A percentile compares a stretch with the other conserved stretches of the same genome.
phyloP scores from a whole-genome alignment of 2,888 invertebrate genomes.

The Cryptocephalus primarius region DNA sequence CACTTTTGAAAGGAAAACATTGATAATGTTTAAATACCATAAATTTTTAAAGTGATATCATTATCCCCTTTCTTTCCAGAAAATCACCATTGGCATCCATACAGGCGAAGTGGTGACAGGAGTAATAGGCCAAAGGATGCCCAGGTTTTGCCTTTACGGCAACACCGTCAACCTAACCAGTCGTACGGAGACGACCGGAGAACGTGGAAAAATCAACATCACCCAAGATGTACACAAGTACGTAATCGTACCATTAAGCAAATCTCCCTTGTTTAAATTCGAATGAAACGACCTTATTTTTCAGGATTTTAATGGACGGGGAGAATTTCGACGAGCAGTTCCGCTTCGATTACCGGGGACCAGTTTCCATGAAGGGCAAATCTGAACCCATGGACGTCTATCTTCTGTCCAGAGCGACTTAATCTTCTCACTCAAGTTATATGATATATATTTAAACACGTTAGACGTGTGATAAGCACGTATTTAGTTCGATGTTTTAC shows the following conservation, averaged over 20 bases:
- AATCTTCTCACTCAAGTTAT: too few species aligned
- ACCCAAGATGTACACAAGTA: constrained; percentile 87
- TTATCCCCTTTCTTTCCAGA: constrained; percentile 50
- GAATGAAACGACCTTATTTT: constrained; percentile 23
- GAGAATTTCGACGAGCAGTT: constrained; percentile 80
- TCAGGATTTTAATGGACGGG: constrained; percentile 65
- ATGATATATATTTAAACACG: too few species aligned
- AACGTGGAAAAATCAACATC: constrained; percentile 80
- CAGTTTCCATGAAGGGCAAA: constrained; percentile 87
- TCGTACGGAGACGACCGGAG: constrained; percentile 86
- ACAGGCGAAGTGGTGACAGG: constrained; percentile 92
- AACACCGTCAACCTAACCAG: constrained; percentile 91
- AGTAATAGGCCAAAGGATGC: constrained; percentile 90
- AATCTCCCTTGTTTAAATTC: not conserved
- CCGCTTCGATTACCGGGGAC: constrained; percentile 74
- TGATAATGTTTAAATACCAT: too few species aligned
- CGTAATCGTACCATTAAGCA: constrained; percentile 20
- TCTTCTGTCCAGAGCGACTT: constrained; percentile 54
- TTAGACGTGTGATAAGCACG: too few species aligned
- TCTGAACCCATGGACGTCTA: constrained; percentile 90
- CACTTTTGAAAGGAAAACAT: too few species aligned
- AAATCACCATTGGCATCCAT: constrained; percentile 89
- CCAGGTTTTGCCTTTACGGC: constrained; percentile 85
- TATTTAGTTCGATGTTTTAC: too few species aligned
- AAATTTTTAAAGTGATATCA: too few species aligned